Evolutionary conservation across 1,140 invertebrate species (phyloP).

Genomic region (Harlomillsia oculata): DNA sequence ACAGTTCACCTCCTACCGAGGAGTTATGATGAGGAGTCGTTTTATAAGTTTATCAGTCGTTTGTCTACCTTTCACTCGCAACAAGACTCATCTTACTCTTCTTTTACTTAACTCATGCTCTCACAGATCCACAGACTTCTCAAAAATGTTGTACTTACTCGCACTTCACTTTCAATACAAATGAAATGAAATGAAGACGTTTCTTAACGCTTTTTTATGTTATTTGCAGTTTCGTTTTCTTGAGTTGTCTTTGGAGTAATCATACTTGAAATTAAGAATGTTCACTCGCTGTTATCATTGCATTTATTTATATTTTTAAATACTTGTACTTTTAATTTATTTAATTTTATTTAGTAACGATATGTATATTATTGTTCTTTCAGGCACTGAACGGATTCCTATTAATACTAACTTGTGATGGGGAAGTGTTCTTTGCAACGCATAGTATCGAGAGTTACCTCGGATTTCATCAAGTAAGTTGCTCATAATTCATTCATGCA

Average conservation of each 20-base stretch:
- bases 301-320: too few species aligned
- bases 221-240: too few species aligned
- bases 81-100: too few species aligned
- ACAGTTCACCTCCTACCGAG: slow-evolving; percentile 17
- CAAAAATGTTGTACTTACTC: too few species aligned
- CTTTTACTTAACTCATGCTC: too few species aligned
- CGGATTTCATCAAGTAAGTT: slow-evolving; percentile 99
- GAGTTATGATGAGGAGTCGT: slow-evolving; percentile 18
- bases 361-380: neutral
- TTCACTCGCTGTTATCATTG: too few species aligned
- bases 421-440: slow-evolving; percentile 97
- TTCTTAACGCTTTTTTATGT: too few species aligned
- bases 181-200: too few species aligned
- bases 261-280: too few species aligned
- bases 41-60: slow-evolving; percentile 12
- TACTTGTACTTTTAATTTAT: neutral
- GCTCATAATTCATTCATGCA: slow-evolving; percentile 9
- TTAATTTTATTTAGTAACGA: neutral
- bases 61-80: neutral
- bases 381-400: slow-evolving; percentile 98
- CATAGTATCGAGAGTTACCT: slow-evolving; percentile 99
- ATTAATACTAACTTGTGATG: slow-evolving; percentile 94
- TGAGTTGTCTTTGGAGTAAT: too few species aligned
- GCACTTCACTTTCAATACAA: too few species aligned
- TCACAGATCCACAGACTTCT: too few species aligned